Base-by-base conservation (phyloP, 1,140 invertebrate species). In the Neuroterus valhalla region DNA sequence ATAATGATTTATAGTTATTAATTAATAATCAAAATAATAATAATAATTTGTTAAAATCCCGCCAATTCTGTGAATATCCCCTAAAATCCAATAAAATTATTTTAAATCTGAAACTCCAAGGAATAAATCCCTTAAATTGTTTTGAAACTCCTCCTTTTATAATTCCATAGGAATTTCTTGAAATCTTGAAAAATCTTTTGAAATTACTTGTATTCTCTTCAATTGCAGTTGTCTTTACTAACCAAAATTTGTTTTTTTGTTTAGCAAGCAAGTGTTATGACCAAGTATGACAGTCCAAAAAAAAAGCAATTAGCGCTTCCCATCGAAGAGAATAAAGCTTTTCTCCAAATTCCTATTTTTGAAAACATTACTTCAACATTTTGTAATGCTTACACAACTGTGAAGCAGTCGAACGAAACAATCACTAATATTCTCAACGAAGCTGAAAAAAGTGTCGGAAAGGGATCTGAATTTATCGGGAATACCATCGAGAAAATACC, bases 401-500 rank as follows among this genome's bases (percentile, higher is more conserved):
- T 83, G 1, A 86, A 85, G 31, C 43, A 78, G 14, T 86, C 85
- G 0, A 82, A 87, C 71, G 70, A 79, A 15, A 71, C 79, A 1
- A 66, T 87, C 10, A 75, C 73, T 12, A 75, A 80, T 48, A 79
- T 86, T 26, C 69, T 87, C 0, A 74, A 70, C 1, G 67, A 67
- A 11, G 79, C 81, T 1, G 85, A 87, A 43, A 74, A 85, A 23
- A 75, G 80, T 15, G 52, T 87, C 19, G 80, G 78, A 43, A 75
- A 85, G 62, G 79, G 85, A 26, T 74, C 68, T 3, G 78, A 88
- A 55, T 68, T 83, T 5, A 75, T 83, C 0, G 80, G 79, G 55
- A 86, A 85, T n/a, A 75, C 85, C 2, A 86, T 85, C 0, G 74
- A 69, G 3, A 84, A 78, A 62, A 72, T 91, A 10, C 91, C 91